A percentile compares a stretch with the other conserved stretches of the same genome.
These are phyloP conservation scores for Phoronis australis DNA, from an alignment of 2,888 invertebrate genomes.

Conservation along the genomic window DNA sequence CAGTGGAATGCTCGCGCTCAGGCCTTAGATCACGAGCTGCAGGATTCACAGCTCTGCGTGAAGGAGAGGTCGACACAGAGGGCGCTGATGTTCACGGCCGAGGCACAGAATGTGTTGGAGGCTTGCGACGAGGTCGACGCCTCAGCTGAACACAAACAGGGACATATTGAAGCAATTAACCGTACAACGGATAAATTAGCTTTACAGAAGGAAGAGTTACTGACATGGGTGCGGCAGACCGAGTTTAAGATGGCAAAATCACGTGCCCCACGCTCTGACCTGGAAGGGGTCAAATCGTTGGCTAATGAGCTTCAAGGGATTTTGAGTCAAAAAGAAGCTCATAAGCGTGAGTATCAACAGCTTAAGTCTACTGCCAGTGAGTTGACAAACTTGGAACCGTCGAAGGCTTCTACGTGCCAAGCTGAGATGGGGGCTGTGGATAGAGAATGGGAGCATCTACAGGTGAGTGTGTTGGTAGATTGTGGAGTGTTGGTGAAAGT, in stretches of 20 bases:
- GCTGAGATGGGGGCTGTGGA: too few relatives aligned
- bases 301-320: too few relatives aligned
- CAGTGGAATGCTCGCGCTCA: not conserved
- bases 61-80: not conserved
- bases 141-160: not conserved
- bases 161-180: not conserved
- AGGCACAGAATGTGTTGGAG: not conserved
- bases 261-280: too few relatives aligned
- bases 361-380: too few relatives aligned
- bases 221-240: slow-evolving; percentile 14
- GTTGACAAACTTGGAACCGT: too few relatives aligned
- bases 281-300: too few relatives aligned
- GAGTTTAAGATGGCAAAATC: not conserved
- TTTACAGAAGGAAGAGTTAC: slow-evolving; percentile 10
- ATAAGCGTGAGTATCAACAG: too few relatives aligned
- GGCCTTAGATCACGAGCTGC: not conserved
- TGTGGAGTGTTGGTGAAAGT: too few relatives aligned
- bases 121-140: not conserved
- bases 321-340: too few relatives aligned
- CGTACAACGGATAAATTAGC: not conserved
- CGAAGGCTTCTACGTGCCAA: too few relatives aligned
- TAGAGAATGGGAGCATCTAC: too few relatives aligned
- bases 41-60: not conserved
- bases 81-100: not conserved
- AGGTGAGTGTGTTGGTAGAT: too few relatives aligned